Base-by-base conservation (phyloP, 1,140 invertebrate genomes). In the Stegodyphus mimosarum region DNA sequence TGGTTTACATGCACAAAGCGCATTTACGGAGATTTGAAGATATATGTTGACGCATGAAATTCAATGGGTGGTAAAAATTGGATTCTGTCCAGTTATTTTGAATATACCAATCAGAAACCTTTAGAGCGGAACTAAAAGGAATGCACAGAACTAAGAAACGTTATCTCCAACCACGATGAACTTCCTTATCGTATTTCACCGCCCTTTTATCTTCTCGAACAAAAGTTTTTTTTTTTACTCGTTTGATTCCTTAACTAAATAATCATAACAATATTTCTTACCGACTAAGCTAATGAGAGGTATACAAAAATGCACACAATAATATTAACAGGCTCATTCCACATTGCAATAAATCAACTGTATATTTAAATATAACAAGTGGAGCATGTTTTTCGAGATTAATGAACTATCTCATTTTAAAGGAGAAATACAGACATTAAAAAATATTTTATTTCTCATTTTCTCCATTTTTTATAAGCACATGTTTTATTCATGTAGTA, bases 21-120 rank as follows among this genome's bases (percentile, higher is more conserved):
- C 55, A 74, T 84, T 76, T 55, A 83, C 60, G 70, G 51, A 84
- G 81, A 84, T 84, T 76, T 75, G 18, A n/a, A 75, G 81, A 84
- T 84, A 84, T 53, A 84, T 70, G 51, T 49, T 51, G 64, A 69
- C 50, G 72, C 81, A 75, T 48, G 13, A 51, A 76, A 84, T 69
- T 84, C 72, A 84, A 67, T 66, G 64, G 73, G 51, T 60, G 73
- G 81, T 49, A 74, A 84, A 84, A 84, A 84, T 84, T 84, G 81
- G 81, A 84, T 69, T 84, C 33, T 50, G 63, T 84, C 81, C 81
- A 84, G 81, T 84, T 76, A 84, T 75, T 84, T 84, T 84, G 73
- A 84, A 84, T 84, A 69, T 60, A 75, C 81, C 81, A 84, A 84
- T 84, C 81, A 84, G 50, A 76, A 76, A 51, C 10, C 73, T 69